Percentiles rank a stretch among this genome's conserved stretches.
Evolutionary conservation across 2,888 invertebrate species (phyloP).

Genomic region (Rotaria magnacalcarata): DNA sequence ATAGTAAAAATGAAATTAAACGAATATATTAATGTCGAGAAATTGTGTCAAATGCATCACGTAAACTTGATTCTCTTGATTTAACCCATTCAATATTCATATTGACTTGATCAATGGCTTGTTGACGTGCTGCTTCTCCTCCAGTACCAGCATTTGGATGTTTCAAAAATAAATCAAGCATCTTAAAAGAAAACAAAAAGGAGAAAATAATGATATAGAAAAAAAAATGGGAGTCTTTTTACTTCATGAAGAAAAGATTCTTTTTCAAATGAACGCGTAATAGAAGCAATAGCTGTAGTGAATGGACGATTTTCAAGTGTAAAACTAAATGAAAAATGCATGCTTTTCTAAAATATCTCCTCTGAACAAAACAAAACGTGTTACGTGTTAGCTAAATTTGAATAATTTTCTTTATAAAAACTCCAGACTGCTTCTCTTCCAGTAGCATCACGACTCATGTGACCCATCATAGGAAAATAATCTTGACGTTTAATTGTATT

Average conservation of each 20-base stretch:
- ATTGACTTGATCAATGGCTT: background rate
- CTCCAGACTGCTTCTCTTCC: background rate
- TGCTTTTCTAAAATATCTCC: background rate
- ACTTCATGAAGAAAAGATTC: background rate
- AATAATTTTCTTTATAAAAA: background rate
- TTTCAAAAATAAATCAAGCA: background rate
- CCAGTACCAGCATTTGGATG: background rate
- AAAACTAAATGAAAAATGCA: background rate
- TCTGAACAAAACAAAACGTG: background rate
- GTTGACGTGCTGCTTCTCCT: background rate
- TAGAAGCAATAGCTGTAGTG: background rate
- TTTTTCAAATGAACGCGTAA: constrained; percentile 2
- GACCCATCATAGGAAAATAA: constrained; percentile 8
- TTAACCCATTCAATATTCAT: constrained; percentile 10
- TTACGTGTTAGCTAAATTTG: background rate
- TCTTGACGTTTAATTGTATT: background rate
- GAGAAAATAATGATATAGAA: background rate
- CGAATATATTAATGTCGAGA: background rate
- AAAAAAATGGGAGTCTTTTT: background rate
- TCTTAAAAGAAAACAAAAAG: background rate
- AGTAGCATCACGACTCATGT: background rate
- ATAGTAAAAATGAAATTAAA: too few relatives aligned
- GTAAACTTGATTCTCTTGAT: background rate
- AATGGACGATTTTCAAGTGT: background rate
- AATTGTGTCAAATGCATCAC: background rate